Evolutionary conservation across 2,888 invertebrate species (phyloP).

Genomic region (Ectemnius continuus): DNA sequence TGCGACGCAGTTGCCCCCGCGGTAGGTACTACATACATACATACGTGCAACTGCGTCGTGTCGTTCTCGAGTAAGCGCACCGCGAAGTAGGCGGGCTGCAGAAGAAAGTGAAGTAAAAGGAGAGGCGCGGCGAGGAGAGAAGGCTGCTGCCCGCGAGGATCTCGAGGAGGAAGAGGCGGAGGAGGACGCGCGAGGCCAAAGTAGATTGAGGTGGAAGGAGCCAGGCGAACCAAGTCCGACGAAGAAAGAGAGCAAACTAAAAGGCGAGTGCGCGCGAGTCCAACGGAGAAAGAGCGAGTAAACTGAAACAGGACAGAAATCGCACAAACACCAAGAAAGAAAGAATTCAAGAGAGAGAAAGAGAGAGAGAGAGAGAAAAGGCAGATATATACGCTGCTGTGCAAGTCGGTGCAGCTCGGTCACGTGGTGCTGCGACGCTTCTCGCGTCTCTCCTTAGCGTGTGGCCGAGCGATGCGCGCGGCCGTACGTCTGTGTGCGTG

Average conservation of each 20-base stretch:
- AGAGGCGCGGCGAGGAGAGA: not conserved
- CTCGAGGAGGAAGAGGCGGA: conserved; percentile 8
- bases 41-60: conserved; percentile 64
- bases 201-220: conserved; percentile 6
- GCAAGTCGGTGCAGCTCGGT: conserved; percentile 54
- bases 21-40: conserved; percentile 32
- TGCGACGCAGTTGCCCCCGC: conserved; percentile 65
- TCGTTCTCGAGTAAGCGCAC: conserved; percentile 62
- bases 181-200: conserved; percentile 16
- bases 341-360: conserved; percentile 15
- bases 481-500: no score
- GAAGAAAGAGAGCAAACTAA: no score
- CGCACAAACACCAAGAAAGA: not conserved
- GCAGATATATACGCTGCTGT: conserved; percentile 37
- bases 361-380: conserved; percentile 4
- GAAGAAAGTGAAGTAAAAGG: conserved; percentile 31
- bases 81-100: conserved; percentile 12
- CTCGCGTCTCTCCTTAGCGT: conserved; percentile 52
- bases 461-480: conserved; percentile 5
- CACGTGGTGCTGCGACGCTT: conserved; percentile 59
- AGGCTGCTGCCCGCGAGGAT: not conserved
- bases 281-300: no score
- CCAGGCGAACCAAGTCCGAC: no score
- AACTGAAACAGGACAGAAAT: no score
- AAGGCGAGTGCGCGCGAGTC: no score